Base-by-base conservation (phyloP, 2,888 invertebrate genomes). In the Hyles lineata region DNA sequence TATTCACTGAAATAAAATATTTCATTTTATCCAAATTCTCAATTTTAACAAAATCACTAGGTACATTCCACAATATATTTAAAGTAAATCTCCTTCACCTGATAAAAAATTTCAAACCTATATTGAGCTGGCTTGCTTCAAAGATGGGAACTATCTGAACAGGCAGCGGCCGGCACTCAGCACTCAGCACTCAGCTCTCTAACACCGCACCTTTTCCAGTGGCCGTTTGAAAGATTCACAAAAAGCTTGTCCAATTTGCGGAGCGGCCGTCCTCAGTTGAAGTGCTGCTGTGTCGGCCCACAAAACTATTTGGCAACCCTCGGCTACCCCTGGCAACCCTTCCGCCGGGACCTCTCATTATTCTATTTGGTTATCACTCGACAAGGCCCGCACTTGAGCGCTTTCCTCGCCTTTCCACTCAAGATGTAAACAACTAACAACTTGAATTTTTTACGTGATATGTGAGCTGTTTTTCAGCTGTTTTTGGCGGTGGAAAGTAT, bases 331-430 rank as follows among this genome's bases (percentile, higher is more conserved):
- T 50, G 50, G 80, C 81, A 80, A 70, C 78, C 80, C 82, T 79
- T 74, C 50, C 35, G 62, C 50, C 23, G n/a, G 67, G 61, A 21
- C 69, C 52, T 74, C 74, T 79, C 80, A 80, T 84, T 83, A 84
- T 82, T 82, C 83, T 84, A 84, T 84, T 84, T 84, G 78, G 78
- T 79, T 75, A 83, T 83, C 82, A 81, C 82, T 82, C 75, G 77
- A 78, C 74, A 74, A 74, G 76, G 76, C 75, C 78, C 77, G 60
- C 75, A 70, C 72, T 62, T 77, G 75, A 75, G 79, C 74, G 75
- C 62, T 52, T 55, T n/a, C 55, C 29, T 23, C n/a, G 21, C 9
- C 63, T 43, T 35, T 67, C 43, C 67, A 43, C 43, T 63, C 67
- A 67, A 67, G 50, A 67, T 67, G 23, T 50, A 67, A 67, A 67